Evolutionary conservation across 2,113 vertebrate genomes (phyloP).

Genomic region (Eclectus roratus): DNA sequence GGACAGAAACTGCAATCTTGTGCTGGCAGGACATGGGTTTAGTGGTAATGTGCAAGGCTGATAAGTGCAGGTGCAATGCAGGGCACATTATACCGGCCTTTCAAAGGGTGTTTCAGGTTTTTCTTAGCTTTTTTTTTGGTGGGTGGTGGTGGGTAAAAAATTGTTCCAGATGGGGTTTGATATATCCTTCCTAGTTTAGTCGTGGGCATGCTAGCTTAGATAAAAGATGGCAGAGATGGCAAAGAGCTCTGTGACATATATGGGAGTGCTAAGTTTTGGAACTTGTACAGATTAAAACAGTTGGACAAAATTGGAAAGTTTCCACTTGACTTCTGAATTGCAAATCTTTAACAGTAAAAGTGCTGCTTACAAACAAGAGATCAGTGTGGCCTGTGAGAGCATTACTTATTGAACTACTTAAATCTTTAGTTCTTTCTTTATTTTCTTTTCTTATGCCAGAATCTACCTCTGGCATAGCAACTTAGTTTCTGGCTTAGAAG

Average conservation of each 20-base stretch:
- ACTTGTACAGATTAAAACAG: background rate
- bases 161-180: background rate
- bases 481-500: background rate
- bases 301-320: background rate
- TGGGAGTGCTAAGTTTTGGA: background rate
- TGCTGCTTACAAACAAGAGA: background rate
- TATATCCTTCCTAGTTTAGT: background rate
- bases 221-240: background rate
- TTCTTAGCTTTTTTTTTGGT: background rate
- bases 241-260: background rate
- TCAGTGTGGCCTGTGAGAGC: background rate
- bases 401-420: background rate
- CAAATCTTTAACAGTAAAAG: background rate
- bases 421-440: background rate
- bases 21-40: background rate
- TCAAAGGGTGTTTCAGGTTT: background rate
- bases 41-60: background rate
- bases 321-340: background rate
- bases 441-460: background rate
- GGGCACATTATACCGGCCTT: background rate
- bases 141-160: background rate
- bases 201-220: background rate
- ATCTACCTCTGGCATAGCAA: background rate
- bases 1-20: background rate
- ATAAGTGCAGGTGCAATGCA: background rate